phyloP scores from a whole-genome alignment of 2,797 vertebrate genomes.

The Arnoldichthys spilopterus region DNA sequence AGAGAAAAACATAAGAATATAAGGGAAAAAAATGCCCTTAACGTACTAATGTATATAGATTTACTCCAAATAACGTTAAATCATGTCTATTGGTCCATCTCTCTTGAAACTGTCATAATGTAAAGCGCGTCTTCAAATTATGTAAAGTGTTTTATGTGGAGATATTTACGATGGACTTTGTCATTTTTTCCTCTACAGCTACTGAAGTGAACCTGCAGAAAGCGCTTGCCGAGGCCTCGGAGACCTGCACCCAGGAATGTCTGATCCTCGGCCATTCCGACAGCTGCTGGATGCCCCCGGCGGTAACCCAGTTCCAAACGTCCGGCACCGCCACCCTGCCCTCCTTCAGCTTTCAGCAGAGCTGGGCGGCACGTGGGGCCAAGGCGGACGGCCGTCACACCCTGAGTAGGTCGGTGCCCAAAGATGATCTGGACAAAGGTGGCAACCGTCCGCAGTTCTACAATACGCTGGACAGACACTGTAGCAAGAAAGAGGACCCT shows the following conservation, averaged over 20 bases:
- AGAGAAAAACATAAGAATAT: too few species aligned
- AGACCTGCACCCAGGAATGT: conserved; percentile 97
- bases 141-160: not conserved
- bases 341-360: conserved; percentile 86
- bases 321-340: conserved; percentile 77
- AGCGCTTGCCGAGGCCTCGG: conserved; percentile 92
- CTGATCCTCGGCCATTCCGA: conserved; percentile 97
- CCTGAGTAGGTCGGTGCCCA: conserved; percentile 86
- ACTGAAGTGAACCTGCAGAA: conserved; percentile 95
- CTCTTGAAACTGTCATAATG: not conserved
- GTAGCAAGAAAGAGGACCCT: conserved; percentile 84
- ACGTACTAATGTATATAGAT: not conserved
- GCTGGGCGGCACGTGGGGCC: conserved; percentile 79
- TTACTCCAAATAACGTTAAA: not conserved
- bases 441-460: conserved; percentile 88
- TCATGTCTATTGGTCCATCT: not conserved
- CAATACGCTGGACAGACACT: conserved; percentile 91
- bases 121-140: not conserved
- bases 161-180: not conserved
- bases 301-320: conserved; percentile 86
- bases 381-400: conserved; percentile 86
- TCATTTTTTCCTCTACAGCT: conserved; percentile 74
- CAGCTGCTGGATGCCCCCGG: conserved; percentile 98
- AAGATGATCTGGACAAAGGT: conserved; percentile 87
- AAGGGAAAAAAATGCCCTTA: too few species aligned